Evolutionary conservation across 2,888 invertebrate species (phyloP).

Genomic region (Tromatobia lineatoria): DNA sequence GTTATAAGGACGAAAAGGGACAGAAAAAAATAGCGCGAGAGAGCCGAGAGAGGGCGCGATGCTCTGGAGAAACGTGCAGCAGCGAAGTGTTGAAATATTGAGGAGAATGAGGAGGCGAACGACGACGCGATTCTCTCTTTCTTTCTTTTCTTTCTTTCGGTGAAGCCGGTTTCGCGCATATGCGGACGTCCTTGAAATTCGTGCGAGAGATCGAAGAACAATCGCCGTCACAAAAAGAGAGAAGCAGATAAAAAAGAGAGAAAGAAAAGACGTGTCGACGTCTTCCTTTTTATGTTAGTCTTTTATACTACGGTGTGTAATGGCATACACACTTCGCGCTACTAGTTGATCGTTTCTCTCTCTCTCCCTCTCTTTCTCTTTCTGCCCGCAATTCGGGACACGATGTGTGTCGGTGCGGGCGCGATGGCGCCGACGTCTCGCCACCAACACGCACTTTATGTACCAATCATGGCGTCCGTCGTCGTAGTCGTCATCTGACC

Average conservation of each 20-base stretch:
- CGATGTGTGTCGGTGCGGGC: constrained; percentile 50
- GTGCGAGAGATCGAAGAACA: constrained; percentile 82
- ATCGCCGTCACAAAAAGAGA: constrained; percentile 68
- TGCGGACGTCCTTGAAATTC: constrained; percentile 84
- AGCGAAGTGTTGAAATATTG: constrained; percentile 9
- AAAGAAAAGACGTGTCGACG: constrained; percentile 27
- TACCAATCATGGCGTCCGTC: constrained; percentile 59
- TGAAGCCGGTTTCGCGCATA: constrained; percentile 80
- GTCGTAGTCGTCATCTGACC: constrained; percentile 51
- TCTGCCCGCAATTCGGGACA: constrained; percentile 39
- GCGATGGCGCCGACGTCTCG: constrained; percentile 66
- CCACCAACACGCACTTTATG: constrained; percentile 47
- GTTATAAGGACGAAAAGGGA: not conserved
- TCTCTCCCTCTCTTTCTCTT: not conserved
- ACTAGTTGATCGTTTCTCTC: constrained; percentile 9
- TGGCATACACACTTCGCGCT: constrained; percentile 4
- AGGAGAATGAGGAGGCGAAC: constrained; percentile 38
- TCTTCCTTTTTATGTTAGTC: not conserved
- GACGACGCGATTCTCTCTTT: constrained; percentile 40
- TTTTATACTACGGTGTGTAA: constrained; percentile 4
- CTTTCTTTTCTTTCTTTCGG: constrained; percentile 29
- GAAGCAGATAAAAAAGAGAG: constrained; percentile 18
- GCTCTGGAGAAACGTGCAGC: not conserved
- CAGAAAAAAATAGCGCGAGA: constrained; percentile 41
- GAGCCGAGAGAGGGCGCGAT: constrained; percentile 16